Base-by-base conservation (phyloP, 2,888 invertebrate species). In the Gibbula magus region DNA sequence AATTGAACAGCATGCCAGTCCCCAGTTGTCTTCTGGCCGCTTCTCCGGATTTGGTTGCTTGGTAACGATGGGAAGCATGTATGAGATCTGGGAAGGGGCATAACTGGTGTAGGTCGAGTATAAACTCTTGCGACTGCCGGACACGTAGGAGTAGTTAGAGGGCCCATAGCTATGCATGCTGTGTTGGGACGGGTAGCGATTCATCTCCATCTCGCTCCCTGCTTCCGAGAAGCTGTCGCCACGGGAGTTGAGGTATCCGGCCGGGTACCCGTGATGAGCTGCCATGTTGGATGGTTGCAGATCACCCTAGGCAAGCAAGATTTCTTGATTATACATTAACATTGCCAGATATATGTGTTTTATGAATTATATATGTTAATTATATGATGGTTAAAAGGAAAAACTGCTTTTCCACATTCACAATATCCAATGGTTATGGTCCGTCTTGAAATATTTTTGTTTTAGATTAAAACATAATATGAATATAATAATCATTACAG, bases 61-160 rank as follows among this genome's bases (percentile, higher is more conserved):
- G 67, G 88, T 84, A 13, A 89, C 88, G 16, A 91, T 87, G n/a
- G 90, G 91, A 20, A 91, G 85, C 16, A 88, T 84, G 76, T 89
- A 89, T 70, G 89, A 85, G 78, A 89, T 79, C 83, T 89, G 54
- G 81, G 89, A 86, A 87, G 89, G 78, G 77, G 90, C 82, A 77
- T 86, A 85, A 13, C 86, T 86, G n/a, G 89, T 88, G 84, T 89
- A 89, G 16, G 87, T 87, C 1, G 90, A 90, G 80, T 89, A 84
- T 77, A 89, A 84, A 83, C 88, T 88, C 78, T 85, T 85, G 54
- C 87, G 86, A 79, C 90, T 90, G 52, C 88, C 87, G 51, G 87
- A 86, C 39, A 87, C 83, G 8, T 85, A 83, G 5, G 88, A 85
- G 79, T 56, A 82, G 80, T 77, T 79, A 0, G 82, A 79, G 0